These are phyloP conservation scores for Epistrophe eligans DNA, from an alignment of 2,888 invertebrate species.

Conservation along the genomic window DNA sequence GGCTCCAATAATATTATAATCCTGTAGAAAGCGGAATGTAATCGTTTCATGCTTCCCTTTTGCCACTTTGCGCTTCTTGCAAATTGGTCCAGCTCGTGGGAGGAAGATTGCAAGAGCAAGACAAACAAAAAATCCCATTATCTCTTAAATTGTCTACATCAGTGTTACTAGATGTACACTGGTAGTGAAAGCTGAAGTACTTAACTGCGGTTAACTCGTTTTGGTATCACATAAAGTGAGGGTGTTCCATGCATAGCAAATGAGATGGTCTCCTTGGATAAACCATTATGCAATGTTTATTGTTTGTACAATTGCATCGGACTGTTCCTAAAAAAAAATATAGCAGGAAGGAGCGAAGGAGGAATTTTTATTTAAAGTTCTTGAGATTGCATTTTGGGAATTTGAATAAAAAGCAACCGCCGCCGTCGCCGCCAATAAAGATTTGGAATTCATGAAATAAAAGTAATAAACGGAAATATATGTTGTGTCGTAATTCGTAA, in stretches of 20 bases:
- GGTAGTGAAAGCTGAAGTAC: constrained; percentile 42
- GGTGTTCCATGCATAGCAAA: constrained; percentile 76
- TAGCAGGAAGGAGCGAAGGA: not conserved
- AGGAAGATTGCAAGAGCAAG: constrained; percentile 45
- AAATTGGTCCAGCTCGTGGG: constrained; percentile 21
- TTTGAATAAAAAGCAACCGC: constrained; percentile 12
- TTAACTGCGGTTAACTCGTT: constrained; percentile 70
- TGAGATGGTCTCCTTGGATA: constrained; percentile 56
- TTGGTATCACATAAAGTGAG: constrained; percentile 63
- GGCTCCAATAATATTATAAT: constrained; percentile 65
- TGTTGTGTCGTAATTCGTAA: too few relatives aligned
- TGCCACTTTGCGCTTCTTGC: not conserved
- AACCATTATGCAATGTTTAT: constrained; percentile 44
- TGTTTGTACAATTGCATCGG: constrained; percentile 3
- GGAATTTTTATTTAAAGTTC: constrained; percentile 2
- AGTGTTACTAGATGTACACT: constrained; percentile 33
- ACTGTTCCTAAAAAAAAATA: not conserved
- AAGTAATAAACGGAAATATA: too few relatives aligned
- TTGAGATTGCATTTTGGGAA: constrained; percentile 16
- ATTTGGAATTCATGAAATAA: too few relatives aligned
- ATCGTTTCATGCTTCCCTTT: constrained; percentile 4
- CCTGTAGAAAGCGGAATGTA: constrained; percentile 58
- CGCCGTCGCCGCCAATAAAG: too few relatives aligned
- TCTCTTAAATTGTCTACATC: constrained; percentile 82
- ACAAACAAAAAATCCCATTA: constrained; percentile 79